phyloP scores from a whole-genome alignment of 2,888 invertebrate genomes.

The Trissolcus japonicus region DNA sequence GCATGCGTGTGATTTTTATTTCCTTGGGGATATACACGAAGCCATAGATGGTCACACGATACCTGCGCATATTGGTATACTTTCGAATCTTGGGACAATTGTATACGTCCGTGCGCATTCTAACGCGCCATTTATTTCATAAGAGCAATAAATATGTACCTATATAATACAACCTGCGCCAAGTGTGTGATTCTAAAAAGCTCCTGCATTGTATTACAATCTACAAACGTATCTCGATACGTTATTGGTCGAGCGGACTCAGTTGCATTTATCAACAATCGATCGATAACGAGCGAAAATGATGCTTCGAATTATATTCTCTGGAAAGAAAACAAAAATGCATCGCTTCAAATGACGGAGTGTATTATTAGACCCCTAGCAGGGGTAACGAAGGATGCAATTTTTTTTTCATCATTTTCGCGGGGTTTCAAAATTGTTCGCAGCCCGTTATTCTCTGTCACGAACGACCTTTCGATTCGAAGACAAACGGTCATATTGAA shows the following conservation, averaged over 20 bases:
- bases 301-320: slow-evolving; percentile 15
- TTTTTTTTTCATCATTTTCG: too few relatives aligned
- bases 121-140: slow-evolving; percentile 54
- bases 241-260: slow-evolving; percentile 21
- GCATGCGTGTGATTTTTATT: slow-evolving; percentile 35
- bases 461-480: too few relatives aligned
- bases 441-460: too few relatives aligned
- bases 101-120: slow-evolving; percentile 42
- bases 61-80: slow-evolving; percentile 42
- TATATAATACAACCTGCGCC: slow-evolving; percentile 32
- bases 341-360: slow-evolving; percentile 9
- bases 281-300: slow-evolving; percentile 26
- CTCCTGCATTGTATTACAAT: slow-evolving; percentile 48
- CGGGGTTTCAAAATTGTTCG: too few relatives aligned
- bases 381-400: too few relatives aligned
- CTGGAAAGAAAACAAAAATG: slow-evolving; percentile 14
- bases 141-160: slow-evolving; percentile 24
- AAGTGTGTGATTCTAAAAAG: slow-evolving; percentile 41
- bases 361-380: slow-evolving; percentile 9
- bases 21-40: slow-evolving; percentile 1
- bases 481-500: too few relatives aligned
- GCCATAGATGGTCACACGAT: background rate
- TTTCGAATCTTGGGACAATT: slow-evolving; percentile 46
- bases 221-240: slow-evolving; percentile 36
- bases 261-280: slow-evolving; percentile 31